These are phyloP conservation scores for Hypomecis punctinalis DNA, from an alignment of 2,888 invertebrate genomes.

Conservation along the genomic window DNA sequence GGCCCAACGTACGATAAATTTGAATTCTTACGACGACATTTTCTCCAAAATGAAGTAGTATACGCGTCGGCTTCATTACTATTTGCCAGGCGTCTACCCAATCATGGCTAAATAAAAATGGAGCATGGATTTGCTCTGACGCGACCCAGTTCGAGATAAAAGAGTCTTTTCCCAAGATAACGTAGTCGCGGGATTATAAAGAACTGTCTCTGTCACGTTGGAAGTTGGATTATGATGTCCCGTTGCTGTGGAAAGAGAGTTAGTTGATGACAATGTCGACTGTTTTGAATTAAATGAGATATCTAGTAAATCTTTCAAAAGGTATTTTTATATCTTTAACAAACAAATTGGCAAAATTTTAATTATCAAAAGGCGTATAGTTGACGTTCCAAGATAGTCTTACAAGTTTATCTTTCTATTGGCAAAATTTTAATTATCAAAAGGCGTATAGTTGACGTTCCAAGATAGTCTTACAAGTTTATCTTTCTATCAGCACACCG, in stretches of 20 bases:
- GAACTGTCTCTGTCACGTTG: conserved; percentile 31
- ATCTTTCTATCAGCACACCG: too few relatives aligned
- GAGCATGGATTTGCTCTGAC: conserved; percentile 52
- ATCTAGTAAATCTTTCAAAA: too few relatives aligned
- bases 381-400: too few relatives aligned
- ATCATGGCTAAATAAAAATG: conserved; percentile 57
- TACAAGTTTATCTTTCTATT: too few relatives aligned
- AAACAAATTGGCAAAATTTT: too few relatives aligned
- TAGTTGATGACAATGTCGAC: background rate
- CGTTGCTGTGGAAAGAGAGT: background rate
- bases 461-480: too few relatives aligned
- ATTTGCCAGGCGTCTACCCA: conserved; percentile 53
- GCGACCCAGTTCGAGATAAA: conserved; percentile 41
- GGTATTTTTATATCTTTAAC: too few relatives aligned
- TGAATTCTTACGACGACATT: conserved; percentile 66
- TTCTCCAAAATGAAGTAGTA: conserved; percentile 56
- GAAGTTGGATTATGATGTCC: conserved; percentile 13
- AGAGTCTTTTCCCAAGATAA: conserved; percentile 32
- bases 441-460: too few relatives aligned
- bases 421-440: too few relatives aligned
- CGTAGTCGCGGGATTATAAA: conserved; percentile 29
- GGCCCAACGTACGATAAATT: conserved; percentile 63
- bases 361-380: too few relatives aligned
- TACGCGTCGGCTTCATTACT: conserved; percentile 44
- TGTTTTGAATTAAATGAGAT: too few relatives aligned